Conservation (phyloP, 2,888 invertebrate genomes). For the Plebejus argus region DNA sequence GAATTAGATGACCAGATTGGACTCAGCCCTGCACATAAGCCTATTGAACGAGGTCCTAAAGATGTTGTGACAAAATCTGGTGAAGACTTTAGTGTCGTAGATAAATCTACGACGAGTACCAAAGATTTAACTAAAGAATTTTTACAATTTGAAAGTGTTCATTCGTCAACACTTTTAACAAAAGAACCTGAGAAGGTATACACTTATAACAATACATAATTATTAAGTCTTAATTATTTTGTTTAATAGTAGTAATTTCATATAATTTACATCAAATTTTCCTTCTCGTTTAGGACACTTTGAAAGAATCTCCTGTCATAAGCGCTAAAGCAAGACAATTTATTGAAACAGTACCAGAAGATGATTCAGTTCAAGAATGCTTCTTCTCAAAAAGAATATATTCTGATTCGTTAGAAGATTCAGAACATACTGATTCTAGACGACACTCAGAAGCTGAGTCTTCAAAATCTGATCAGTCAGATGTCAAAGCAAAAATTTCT, state of each 20-base stretch:
- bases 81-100: constrained; percentile 39
- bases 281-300: constrained; percentile 51
- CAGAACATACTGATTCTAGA: constrained; percentile 75
- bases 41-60: constrained; percentile 51
- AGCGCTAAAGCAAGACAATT: constrained; percentile 78
- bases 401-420: constrained; percentile 77
- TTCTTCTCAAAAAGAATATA: constrained; percentile 79
- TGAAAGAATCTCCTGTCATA: constrained; percentile 75
- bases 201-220: not conserved
- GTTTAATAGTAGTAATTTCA: not conserved
- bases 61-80: constrained; percentile 47
- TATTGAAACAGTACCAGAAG: constrained; percentile 79
- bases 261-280: constrained; percentile 16
- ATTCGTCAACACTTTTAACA: constrained; percentile 51
- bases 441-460: constrained; percentile 78
- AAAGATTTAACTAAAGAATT: constrained; percentile 63
- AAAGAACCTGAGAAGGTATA: constrained; percentile 62
- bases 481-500: constrained; percentile 71
- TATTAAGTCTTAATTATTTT: not conserved
- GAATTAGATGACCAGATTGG: constrained; percentile 75
- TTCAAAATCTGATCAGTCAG: constrained; percentile 76
- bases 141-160: constrained; percentile 65
- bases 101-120: constrained; percentile 42
- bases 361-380: constrained; percentile 78
- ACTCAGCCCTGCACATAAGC: constrained; percentile 65